Evolutionary conservation across 2,113 vertebrate genomes (phyloP), one percentile per base, ranked within the genome.

Genomic region (Malaclemys terrapin): DNA sequence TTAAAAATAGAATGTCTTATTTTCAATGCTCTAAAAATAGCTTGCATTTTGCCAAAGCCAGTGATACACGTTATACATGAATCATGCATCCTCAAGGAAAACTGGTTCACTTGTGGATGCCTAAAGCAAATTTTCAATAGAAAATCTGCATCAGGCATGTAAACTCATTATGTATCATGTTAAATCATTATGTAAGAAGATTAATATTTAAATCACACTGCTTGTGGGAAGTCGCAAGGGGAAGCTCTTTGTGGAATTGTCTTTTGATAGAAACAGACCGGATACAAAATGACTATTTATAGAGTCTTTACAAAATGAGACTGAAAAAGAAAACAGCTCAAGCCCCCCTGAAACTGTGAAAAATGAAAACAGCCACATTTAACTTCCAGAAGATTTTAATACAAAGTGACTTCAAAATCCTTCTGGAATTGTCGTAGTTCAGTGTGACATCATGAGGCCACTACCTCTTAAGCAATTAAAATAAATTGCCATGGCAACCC

Each of bases 361-460:
- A 93, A 95, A 96, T 95, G 82, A 95, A 59, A 57, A 75, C 76
- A 94, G 81, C 53, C 79, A 82, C 89, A 87, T 90, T 72, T 95
- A 94, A 90, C 78, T 62, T 89, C 85, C 91, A 93, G 89, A 96
- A 97, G 93, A 94, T 97, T 93, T 96, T 97, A 97, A 96, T 94
- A 65, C 31, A 89, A 90, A 19, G 31, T 57, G 82, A 96, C 87
- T 72, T 89, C 89, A 88, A 89, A 65, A 87, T 89, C 82, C 88
- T 97, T 76, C 82, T 84, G 75, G 89, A 97, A 91, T 54, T 88
- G 80, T 93, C 79, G 65, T 83, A 89, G 88, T 94, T 95, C 80
- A 80, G 75, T 82, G 81, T 90, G 85, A 87, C 83, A 88, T 90
- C 86, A 92, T 81, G 95, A 93, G 79, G 57, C 78, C 31, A 82